Base-by-base conservation (phyloP, 2,888 invertebrate genomes). In the Iselma pallidipennis region DNA sequence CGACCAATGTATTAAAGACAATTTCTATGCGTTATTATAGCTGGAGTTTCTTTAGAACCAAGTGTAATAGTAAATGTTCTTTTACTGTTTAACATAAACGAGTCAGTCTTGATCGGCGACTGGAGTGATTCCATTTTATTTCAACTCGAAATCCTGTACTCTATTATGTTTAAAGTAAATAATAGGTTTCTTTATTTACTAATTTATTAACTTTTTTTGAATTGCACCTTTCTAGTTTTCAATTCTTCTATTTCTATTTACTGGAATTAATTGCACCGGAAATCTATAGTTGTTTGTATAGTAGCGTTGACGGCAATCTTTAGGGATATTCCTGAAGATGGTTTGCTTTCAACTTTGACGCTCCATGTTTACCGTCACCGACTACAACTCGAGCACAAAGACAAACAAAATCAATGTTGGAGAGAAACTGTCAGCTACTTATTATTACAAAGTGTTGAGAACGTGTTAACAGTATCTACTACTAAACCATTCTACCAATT, bases 371-470 rank as follows among this genome's bases (percentile, higher is more conserved):
- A 28, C 29, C 4, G 12, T 50, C 28, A 12, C 26, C 28, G 23
- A 23, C 50, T 50, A 9, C 49, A 37, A 49, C 28, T 50, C 50
- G 50, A 50, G 50, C 4, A 66, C 68, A 67, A 71, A 72, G 72
- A 71, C 69, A 72, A 72, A 72, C 70, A 71, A 66, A 71, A 68
- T 70, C 71, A 65, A 64, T 63, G 66, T 59, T 65, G 58, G 69
- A n/a, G n/a, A n/a, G n/a, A 16, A 28, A 50, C 28, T 50, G 50
- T 50, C 50, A 50, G n/a, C 50, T 50, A 50, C 6, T 50, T 50
- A 50, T 28, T 25, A 29, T 28, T 25, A 29, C 23, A 26, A 50
- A 50, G 50, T 50, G 37, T 37, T 33, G n/a, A n/a, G n/a, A n/a
- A n/a, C 1, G 37, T 37, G 23, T 12, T 50, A 19, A n/a, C n/a